Evolutionary conservation across 2,113 vertebrate genomes (phyloP).

Genomic region (Pelusios castaneus): DNA sequence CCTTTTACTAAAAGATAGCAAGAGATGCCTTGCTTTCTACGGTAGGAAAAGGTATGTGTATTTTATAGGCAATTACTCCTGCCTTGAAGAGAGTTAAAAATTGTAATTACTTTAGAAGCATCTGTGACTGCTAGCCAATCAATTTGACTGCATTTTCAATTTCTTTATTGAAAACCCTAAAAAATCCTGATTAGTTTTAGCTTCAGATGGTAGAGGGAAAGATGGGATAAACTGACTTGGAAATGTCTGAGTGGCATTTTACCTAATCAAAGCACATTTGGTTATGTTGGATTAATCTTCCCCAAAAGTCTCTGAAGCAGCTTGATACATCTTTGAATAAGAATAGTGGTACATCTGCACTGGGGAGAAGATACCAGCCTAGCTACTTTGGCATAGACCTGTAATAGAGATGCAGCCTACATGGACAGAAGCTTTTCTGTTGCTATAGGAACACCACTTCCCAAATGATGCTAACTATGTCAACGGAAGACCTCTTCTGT

Average conservation of each 20-base stretch:
- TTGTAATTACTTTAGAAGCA: neutral
- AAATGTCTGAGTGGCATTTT: constrained; percentile 18
- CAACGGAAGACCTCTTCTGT: neutral
- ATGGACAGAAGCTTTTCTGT: neutral
- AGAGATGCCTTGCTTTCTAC: constrained; percentile 18
- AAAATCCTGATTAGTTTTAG: neutral
- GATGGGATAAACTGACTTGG: constrained; percentile 1
- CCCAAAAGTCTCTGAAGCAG: neutral
- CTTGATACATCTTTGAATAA: constrained; percentile 17
- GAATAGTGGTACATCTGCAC: neutral
- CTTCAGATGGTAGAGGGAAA: neutral
- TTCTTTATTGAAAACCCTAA: constrained; percentile 8
- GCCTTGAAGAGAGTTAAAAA: neutral
- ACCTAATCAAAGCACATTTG: neutral
- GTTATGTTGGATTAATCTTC: constrained; percentile 32
- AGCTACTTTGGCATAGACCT: neutral
- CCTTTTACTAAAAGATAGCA: neutral
- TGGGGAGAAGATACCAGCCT: neutral
- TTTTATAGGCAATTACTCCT: constrained; percentile 27
- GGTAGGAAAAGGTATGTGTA: neutral
- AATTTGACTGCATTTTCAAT: neutral
- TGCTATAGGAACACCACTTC: neutral
- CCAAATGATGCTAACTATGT: neutral
- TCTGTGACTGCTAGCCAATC: neutral
- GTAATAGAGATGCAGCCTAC: neutral